Base-by-base conservation (phyloP, 2,797 vertebrate species). In the Gallirallus australis region DNA sequence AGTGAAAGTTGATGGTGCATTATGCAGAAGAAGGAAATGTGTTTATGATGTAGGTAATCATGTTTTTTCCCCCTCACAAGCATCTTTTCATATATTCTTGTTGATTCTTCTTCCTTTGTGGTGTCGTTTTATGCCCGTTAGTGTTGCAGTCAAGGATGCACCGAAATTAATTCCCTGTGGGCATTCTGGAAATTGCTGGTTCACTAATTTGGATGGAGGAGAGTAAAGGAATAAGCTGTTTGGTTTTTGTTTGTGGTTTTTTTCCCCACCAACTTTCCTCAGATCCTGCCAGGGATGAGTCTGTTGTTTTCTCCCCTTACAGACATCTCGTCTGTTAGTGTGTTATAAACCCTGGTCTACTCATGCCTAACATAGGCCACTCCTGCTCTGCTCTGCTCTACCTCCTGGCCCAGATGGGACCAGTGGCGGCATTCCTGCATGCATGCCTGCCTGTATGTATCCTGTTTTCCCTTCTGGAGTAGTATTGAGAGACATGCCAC, bases 381-480 rank as follows among this genome's bases (percentile, higher is more conserved):
- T 78, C 50, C 80, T 84, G 47, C 27, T 33, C 5, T 47, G 25
- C 27, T 33, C 5, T 47, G 25, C 37, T 68, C 20, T 89, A 78
- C 37, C 66, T 65, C 39, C 64, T 69, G n/a, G 21, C 15, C 53
- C 7, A 21, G 0, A 6, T 4, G 24, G 57, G n/a, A 57, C 30
- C 17, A 65, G 76, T 47, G 69, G 6, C 9, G 0, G n/a, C 8
- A 6, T 79, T 94, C 37, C 35, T 54, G 21, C 8, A 7, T 0
- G 0, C 12, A 1, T 0, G 2, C 33, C 9, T n/a, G 4, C 53
- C 53, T 2, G 2, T 52, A 18, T 0, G 0, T 66, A 39, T 56
- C 66, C 69, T 37, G 12, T 60, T 75, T 80, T 88, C 25, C 73
- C 15, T 15, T 66, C 31, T 71, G 61, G 57, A 81, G 13, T 16